Base-by-base conservation (phyloP, 2,888 invertebrate species). In the Drosophila helvetica region DNA sequence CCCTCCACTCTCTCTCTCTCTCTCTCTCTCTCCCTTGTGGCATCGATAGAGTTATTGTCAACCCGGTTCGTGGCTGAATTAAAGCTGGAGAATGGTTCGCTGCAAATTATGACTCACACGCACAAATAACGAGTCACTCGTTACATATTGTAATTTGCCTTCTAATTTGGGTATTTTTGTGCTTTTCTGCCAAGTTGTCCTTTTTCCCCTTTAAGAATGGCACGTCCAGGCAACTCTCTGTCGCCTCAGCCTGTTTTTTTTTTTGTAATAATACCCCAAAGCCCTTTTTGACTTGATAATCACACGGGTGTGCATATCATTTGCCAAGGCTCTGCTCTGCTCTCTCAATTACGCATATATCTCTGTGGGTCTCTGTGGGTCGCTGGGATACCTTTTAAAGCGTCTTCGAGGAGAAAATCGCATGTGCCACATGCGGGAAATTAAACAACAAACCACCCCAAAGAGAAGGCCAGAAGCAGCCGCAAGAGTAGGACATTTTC, bases 391-490 rank as follows among this genome's bases (percentile, higher is more conserved):
- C 45, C 60, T 53, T 73, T 83, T 79, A 72, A 72, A 74, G 77
- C 68, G 61, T 68, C 69, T 74, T 57, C 80, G 60, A 76, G 72
- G 67, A 58, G 70, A 74, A 75, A 74, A 75, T 78, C 55, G 61
- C 63, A 79, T 83, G 73, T 80, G 60, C 53, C 76, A 66, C 66
- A 70, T 72, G 72, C 66, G 73, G 67, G 78, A 74, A 86, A 84
- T 79, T 80, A 83, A 72, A 75, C 73, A 53, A 54, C 62, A 60
- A 38, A 43, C 65, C 50, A 62, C 69, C 70, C 71, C 57, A 52
- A 38, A 70, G 54, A 63, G 63, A 27, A 27, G 27, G 27, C 27
- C 27, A 27, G 27, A 25, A 48, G 27, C 17, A 54, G 33, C 33
- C 9, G 25, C 65, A 45, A 54, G 68, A 43, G 38, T 7, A 9